A percentile compares a stretch with the other conserved stretches of the same genome.
Conservation (phyloP, 2,113 vertebrate genomes). For the Synchiropus splendidus region DNA sequence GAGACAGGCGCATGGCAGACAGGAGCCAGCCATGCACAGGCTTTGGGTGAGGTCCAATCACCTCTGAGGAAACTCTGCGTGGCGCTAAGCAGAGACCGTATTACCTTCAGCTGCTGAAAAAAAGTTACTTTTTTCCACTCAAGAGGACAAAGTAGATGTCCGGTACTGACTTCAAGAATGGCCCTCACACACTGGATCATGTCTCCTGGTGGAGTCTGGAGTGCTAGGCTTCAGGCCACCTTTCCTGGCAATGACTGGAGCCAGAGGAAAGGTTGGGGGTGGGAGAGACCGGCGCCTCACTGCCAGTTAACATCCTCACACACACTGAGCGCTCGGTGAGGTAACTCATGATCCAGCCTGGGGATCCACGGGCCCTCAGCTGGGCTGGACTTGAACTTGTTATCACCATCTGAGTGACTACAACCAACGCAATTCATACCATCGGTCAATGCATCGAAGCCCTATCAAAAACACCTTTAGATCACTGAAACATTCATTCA, state of each 20-base stretch:
- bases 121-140: constrained; percentile 30
- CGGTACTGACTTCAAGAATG: constrained; percentile 29
- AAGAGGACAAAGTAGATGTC: constrained; percentile 14
- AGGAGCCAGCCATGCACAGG: constrained; percentile 35
- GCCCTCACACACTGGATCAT: constrained; percentile 19
- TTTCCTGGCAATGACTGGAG: constrained; percentile 40
- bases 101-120: constrained; percentile 32
- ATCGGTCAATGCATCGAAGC: too few species aligned
- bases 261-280: constrained; percentile 21
- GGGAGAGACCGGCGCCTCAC: constrained; percentile 47
- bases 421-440: too few species aligned
- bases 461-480: too few species aligned
- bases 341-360: constrained; percentile 49
- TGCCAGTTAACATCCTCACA: constrained; percentile 50
- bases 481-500: too few species aligned
- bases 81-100: constrained; percentile 22
- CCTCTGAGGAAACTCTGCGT: constrained; percentile 30
- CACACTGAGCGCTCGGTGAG: constrained; percentile 39
- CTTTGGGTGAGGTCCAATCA: constrained; percentile 33
- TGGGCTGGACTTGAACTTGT: constrained; percentile 25
- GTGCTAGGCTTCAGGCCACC: constrained; percentile 42
- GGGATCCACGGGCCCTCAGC: constrained; percentile 12
- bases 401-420: too few species aligned
- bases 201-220: constrained; percentile 33
- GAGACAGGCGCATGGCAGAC: constrained; percentile 52